Evolutionary conservation across 2,888 invertebrate species (phyloP).

Genomic region (Craniophora ligustri): DNA sequence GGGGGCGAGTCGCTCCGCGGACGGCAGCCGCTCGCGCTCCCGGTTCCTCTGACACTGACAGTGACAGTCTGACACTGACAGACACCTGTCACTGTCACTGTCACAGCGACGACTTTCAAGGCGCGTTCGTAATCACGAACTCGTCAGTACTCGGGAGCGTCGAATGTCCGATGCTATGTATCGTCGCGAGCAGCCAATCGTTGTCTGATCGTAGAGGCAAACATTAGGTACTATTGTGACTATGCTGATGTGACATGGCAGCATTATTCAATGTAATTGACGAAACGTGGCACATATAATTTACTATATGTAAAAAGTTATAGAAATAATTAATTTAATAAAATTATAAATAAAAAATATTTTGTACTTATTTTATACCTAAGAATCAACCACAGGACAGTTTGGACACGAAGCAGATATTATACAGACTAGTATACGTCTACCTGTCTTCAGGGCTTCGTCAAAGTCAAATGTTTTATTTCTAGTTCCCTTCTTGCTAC

Average conservation of each 20-base stretch:
- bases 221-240: constrained; percentile 83
- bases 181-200: constrained; percentile 58
- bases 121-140: constrained; percentile 11
- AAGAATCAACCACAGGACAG: too few species aligned
- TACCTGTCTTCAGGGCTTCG: too few species aligned
- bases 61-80: constrained; percentile 10
- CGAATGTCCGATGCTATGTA: constrained; percentile 37
- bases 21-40: constrained; percentile 53
- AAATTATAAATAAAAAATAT: constrained; percentile 85
- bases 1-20: constrained; percentile 57
- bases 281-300: constrained; percentile 85
- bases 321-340: constrained; percentile 89
- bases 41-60: constrained; percentile 21
- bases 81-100: constrained; percentile 23
- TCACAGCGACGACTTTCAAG: not conserved
- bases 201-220: constrained; percentile 83
- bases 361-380: constrained; percentile 54
- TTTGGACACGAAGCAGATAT: too few species aligned
- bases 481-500: too few species aligned
- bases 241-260: constrained; percentile 79
- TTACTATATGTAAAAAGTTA: constrained; percentile 88
- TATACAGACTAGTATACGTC: too few species aligned
- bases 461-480: too few species aligned
- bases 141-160: constrained; percentile 21
- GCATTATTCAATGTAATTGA: constrained; percentile 85